Evolutionary conservation across 2,797 vertebrate genomes (phyloP).

Genomic region (Sorex maritimensis): DNA sequence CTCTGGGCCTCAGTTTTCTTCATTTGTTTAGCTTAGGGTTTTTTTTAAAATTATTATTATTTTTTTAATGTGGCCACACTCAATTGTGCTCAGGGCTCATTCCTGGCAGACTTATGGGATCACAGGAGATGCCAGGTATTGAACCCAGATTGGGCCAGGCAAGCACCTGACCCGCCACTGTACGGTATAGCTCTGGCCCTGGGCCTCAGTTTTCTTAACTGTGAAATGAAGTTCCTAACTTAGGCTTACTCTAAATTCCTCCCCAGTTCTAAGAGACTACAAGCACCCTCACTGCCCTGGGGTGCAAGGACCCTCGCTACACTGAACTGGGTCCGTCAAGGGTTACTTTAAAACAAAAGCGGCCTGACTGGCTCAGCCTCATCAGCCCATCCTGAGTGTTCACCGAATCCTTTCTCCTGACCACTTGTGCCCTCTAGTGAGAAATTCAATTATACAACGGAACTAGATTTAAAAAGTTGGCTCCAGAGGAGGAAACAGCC

Average conservation of each 20-base stretch:
- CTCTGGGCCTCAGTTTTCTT: too few relatives aligned
- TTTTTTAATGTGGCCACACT: too few relatives aligned
- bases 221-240: not conserved
- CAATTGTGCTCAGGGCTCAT: too few relatives aligned
- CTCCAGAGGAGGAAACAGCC: not conserved
- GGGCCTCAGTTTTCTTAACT: conserved; percentile 8
- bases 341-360: conserved; percentile 62
- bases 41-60: too few relatives aligned
- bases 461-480: not conserved
- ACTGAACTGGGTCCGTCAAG: not conserved
- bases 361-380: not conserved
- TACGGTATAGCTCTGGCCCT: not conserved
- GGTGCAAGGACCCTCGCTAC: not conserved
- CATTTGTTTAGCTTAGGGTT: too few relatives aligned
- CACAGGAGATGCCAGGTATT: too few relatives aligned
- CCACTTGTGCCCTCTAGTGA: conserved; percentile 83
- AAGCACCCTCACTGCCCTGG: not conserved
- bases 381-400: not conserved
- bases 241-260: conserved; percentile 14
- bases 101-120: too few relatives aligned
- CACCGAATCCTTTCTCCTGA: conserved; percentile 53
- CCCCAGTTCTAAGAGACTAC: not conserved
- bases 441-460: conserved; percentile 47
- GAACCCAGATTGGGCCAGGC: too few relatives aligned
- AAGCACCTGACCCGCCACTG: too few relatives aligned